phyloP scores from a whole-genome alignment of 2,113 vertebrate genomes.

The Candoia aspera region DNA sequence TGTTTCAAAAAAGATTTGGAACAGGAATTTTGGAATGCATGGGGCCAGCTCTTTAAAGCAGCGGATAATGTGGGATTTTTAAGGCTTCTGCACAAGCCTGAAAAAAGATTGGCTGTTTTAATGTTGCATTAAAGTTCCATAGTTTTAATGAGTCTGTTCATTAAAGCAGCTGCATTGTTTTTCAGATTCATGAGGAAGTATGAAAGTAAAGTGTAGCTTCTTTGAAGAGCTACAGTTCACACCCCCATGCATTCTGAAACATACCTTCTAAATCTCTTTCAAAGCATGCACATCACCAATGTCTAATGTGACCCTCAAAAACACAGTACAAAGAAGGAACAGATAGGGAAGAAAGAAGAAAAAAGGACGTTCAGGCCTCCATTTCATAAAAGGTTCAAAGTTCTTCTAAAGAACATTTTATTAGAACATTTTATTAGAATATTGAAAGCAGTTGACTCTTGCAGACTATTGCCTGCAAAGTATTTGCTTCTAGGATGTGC shows the following conservation, averaged over 20 bases:
- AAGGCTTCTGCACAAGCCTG: background rate
- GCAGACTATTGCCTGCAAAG: background rate
- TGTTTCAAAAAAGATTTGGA: background rate
- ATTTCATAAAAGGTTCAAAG: background rate
- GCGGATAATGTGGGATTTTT: background rate
- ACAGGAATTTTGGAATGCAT: background rate
- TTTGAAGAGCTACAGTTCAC: background rate
- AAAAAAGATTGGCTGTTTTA: background rate
- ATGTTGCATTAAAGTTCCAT: background rate
- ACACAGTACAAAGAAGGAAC: background rate
- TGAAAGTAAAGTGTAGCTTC: background rate
- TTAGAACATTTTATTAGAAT: background rate
- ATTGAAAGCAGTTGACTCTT: background rate
- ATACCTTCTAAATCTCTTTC: background rate
- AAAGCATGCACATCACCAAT: background rate
- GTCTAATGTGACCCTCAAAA: background rate
- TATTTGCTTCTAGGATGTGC: background rate
- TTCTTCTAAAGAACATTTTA: background rate
- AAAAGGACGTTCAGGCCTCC: background rate
- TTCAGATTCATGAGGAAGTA: background rate
- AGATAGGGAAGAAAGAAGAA: background rate
- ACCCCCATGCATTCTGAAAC: background rate
- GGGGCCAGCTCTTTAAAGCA: background rate
- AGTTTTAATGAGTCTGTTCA: background rate
- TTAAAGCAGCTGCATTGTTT: background rate